Evolutionary conservation across 2,113 vertebrate genomes (phyloP).

Genomic region (Callorhinus ursinus): DNA sequence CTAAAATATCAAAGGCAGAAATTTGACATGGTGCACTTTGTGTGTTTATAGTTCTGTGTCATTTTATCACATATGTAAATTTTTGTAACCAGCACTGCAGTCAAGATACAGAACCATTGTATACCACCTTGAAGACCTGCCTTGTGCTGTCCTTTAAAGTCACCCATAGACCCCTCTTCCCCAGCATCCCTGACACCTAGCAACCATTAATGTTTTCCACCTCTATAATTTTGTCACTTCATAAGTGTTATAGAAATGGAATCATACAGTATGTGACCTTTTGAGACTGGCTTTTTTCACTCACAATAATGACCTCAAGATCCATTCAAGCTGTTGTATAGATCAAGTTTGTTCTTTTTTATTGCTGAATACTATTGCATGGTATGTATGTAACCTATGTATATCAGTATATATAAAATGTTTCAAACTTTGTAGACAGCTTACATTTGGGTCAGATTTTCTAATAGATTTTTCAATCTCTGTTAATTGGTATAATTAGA

Average conservation of each 20-base stretch:
- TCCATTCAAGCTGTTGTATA: background rate
- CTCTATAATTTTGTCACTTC: background rate
- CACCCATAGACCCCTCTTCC: background rate
- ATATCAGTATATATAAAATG: background rate
- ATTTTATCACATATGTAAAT: background rate
- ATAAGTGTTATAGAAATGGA: background rate
- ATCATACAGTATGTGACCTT: background rate
- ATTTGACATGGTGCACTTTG: background rate
- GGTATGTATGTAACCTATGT: background rate
- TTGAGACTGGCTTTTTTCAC: background rate
- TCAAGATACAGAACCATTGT: background rate
- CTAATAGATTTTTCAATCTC: background rate
- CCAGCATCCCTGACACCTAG: background rate
- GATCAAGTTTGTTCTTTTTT: background rate
- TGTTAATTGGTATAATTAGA: background rate
- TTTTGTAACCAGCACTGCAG: background rate
- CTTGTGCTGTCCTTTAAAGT: background rate
- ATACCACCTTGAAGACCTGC: background rate
- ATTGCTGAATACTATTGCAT: background rate
- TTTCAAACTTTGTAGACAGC: background rate
- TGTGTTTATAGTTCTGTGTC: background rate
- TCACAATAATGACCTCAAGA: background rate
- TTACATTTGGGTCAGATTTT: background rate
- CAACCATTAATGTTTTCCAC: background rate
- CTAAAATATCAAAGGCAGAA: constrained; percentile 32